Evolutionary conservation across 2,797 vertebrate genomes (phyloP), one percentile per base, ranked within the genome.

Genomic region (Kryptopterus vitreolus): DNA sequence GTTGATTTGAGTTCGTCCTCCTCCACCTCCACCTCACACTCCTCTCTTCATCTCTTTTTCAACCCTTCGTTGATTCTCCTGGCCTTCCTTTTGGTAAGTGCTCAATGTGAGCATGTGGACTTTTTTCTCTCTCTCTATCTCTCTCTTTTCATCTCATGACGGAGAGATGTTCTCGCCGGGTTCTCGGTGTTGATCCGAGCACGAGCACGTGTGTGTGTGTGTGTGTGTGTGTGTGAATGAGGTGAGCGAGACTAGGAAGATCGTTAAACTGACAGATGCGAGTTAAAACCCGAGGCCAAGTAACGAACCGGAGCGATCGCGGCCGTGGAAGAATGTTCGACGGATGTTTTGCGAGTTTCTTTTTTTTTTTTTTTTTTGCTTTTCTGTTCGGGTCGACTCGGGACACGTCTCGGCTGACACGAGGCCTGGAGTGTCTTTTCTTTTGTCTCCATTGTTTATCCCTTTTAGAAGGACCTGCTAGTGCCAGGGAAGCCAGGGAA

Each of bases 51-150:
- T 55, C 29, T 70, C 29, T 76, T 38, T 65, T 29, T 55, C 61
- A 82, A 82, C 58, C 69, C 63, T 82, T 59, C 43, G 43, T 83
- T 76, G 83, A 84, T 75, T 52, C 69, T 83, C 72, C 82, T 77
- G 62, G 59, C 53, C 70, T 82, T 20, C 38, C 38, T 1, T n/a
- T 53, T 53, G 83, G 85, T 86, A 71, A 86, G 85, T 86, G 63
- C 79, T 85, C 77, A 79, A 59, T 75, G 53, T 46, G 66, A 68
- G 74, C 79, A 66, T 82, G 78, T 66, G 72, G 26, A 55, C 70
- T 77, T 77, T 78, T 83, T 62, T 20, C 2, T 26, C 11, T 43
- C 7, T 43, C 38, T n/a, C n/a, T n/a, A n/a, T n/a, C 38, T 43
- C 38, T 43, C 9, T 16, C 22, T 80, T 75, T 70, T 70, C 48